phyloP scores from a whole-genome alignment of 2,113 vertebrate species.

The Elephantulus edwardii region DNA sequence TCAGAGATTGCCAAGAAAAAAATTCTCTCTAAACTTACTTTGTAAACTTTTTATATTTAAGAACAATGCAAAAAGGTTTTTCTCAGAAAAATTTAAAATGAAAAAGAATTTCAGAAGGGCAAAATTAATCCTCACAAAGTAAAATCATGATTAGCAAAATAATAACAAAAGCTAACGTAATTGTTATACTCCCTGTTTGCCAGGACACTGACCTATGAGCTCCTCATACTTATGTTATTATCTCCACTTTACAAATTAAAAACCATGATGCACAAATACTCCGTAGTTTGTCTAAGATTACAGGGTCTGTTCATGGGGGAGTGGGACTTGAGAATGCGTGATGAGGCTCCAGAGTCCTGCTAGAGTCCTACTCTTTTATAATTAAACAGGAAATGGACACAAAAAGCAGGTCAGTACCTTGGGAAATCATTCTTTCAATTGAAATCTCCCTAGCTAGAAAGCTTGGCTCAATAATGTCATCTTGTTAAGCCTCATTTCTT shows the following conservation, averaged over 20 bases:
- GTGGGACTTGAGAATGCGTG: not conserved
- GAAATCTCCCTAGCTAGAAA: not conserved
- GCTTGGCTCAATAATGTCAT: not conserved
- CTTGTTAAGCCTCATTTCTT: not conserved
- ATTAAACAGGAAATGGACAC: not conserved
- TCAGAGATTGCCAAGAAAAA: too few relatives aligned
- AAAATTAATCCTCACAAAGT: not conserved
- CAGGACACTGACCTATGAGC: not conserved
- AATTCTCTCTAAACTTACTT: too few relatives aligned
- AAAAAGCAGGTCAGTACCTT: not conserved
- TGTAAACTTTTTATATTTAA: too few relatives aligned
- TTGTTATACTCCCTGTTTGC: rapidly evolving
- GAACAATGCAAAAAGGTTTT: too few relatives aligned
- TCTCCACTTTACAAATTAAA: not conserved
- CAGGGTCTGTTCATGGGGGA: not conserved
- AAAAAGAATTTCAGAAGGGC: not conserved
- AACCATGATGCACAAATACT: not conserved
- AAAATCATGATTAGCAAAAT: not conserved
- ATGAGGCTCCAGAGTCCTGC: not conserved
- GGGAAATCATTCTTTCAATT: not conserved
- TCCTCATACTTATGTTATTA: not conserved
- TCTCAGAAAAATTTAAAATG: not conserved
- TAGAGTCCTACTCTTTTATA: not conserved
- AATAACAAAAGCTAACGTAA: not conserved
- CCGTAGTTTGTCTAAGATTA: not conserved